phyloP scores from a whole-genome alignment of 1,140 invertebrate species.

The Drosophila azteca region DNA sequence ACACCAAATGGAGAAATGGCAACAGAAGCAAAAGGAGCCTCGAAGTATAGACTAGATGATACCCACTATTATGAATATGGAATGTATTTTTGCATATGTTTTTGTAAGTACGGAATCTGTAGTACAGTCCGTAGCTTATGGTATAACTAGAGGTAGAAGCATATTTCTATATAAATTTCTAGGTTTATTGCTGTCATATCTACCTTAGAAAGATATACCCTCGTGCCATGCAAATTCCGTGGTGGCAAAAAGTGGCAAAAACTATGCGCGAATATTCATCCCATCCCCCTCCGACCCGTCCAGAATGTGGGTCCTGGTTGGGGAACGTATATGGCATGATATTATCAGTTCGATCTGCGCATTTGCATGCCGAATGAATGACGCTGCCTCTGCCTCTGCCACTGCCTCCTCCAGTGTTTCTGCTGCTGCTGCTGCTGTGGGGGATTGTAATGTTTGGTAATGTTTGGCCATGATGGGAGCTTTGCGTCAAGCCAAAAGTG shows the following conservation, averaged over 20 bases:
- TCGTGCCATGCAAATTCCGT: background rate
- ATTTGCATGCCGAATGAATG: constrained; percentile 80
- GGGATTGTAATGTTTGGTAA: constrained; percentile 59
- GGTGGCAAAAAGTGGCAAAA: constrained; percentile 30
- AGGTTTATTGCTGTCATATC: too few relatives aligned
- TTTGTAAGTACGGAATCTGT: too few relatives aligned
- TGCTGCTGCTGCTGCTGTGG: constrained; percentile 20
- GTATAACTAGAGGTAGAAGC: too few relatives aligned
- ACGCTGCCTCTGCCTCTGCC: constrained; percentile 35
- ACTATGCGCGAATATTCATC: constrained; percentile 64
- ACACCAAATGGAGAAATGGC: constrained; percentile 62
- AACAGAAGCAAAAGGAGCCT: constrained; percentile 8
- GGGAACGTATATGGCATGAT: constrained; percentile 63
- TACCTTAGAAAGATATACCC: constrained; percentile 4
- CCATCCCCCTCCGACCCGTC: background rate
- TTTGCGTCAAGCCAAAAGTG: constrained; percentile 68
- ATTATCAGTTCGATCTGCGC: constrained; percentile 80
- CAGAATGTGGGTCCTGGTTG: background rate
- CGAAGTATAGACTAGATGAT: background rate
- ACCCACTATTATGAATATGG: constrained; percentile 6
- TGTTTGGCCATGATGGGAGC: constrained; percentile 68
- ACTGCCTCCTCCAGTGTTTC: background rate
- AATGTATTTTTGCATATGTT: too few relatives aligned
- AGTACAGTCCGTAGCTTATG: too few relatives aligned
- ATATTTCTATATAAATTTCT: too few relatives aligned